phyloP scores from a whole-genome alignment of 2,113 vertebrate species.

The Caloenas nicobarica region DNA sequence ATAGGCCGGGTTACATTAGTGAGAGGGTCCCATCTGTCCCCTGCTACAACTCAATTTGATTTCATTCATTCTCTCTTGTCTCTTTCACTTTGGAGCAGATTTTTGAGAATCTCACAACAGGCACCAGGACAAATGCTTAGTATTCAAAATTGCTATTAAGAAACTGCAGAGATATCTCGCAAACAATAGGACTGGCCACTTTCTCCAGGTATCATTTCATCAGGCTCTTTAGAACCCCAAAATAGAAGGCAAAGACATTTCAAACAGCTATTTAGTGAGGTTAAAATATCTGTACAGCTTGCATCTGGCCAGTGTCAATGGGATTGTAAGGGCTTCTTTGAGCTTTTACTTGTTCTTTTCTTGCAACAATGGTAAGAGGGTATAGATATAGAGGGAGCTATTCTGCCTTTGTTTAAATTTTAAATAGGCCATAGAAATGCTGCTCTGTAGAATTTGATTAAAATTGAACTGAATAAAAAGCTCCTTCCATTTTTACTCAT shows the following conservation, averaged over 20 bases:
- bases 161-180: constrained; percentile 22
- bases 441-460: constrained; percentile 72
- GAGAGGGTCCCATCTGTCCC: constrained; percentile 85
- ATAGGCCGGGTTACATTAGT: constrained; percentile 74
- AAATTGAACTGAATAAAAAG: constrained; percentile 50
- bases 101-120: constrained; percentile 76
- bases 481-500: constrained; percentile 3
- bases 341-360: constrained; percentile 62
- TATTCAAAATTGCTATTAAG: constrained; percentile 58
- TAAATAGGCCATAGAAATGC: constrained; percentile 65
- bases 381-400: constrained; percentile 49
- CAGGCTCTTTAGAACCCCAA: constrained; percentile 52
- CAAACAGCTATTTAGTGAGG: constrained; percentile 46
- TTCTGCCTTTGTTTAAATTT: constrained; percentile 66
- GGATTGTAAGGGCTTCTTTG: constrained; percentile 46
- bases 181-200: constrained; percentile 62
- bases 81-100: constrained; percentile 72
- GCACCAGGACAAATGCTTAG: constrained; percentile 70
- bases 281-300: constrained; percentile 68
- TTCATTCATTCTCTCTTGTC: constrained; percentile 81
- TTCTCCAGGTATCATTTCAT: constrained; percentile 74
- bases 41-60: constrained; percentile 81
- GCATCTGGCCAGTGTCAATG: constrained; percentile 62
- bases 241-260: constrained; percentile 63
- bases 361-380: constrained; percentile 45